Conservation (phyloP, 1,140 invertebrate species). For the Paramacrobiotus metropolitanus region DNA sequence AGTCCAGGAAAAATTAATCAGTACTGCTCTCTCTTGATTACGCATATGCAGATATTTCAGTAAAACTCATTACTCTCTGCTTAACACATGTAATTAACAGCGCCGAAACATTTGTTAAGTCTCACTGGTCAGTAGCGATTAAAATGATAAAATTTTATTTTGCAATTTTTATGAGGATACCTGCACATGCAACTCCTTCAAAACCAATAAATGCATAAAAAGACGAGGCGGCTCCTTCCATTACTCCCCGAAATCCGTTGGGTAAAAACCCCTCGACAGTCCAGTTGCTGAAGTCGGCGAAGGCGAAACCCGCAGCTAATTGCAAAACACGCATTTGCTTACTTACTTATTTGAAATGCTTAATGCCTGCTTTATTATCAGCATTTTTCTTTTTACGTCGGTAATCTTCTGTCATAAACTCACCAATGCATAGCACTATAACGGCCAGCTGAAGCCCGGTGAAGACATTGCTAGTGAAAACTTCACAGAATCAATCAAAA, state of each 20-base stretch:
- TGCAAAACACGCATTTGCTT: too few species aligned
- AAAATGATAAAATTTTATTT: too few species aligned
- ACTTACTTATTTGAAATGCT: too few species aligned
- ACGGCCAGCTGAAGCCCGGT: not conserved
- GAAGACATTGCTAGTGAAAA: not conserved
- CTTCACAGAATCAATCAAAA: not conserved
- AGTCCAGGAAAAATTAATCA: not conserved
- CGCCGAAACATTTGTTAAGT: too few species aligned
- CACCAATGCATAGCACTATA: not conserved
- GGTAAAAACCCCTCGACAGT: slow-evolving; percentile 18
- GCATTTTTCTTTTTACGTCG: not conserved
- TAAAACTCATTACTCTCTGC: too few species aligned
- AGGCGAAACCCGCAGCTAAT: slow-evolving; percentile 12
- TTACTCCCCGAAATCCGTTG: slow-evolving; percentile 13
- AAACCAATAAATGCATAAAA: slow-evolving; percentile 18
- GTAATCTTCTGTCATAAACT: not conserved
- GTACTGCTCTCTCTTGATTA: not conserved
- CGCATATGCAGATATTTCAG: too few species aligned
- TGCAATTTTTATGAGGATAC: not conserved
- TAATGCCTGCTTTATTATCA: not conserved
- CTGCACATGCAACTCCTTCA: slow-evolving; percentile 11
- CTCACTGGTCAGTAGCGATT: too few species aligned
- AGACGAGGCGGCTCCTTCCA: slow-evolving; percentile 15
- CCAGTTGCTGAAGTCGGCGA: slow-evolving; percentile 12
- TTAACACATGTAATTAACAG: too few species aligned